Conservation (phyloP, 2,888 invertebrate genomes). For the Mythimna albipuncta region DNA sequence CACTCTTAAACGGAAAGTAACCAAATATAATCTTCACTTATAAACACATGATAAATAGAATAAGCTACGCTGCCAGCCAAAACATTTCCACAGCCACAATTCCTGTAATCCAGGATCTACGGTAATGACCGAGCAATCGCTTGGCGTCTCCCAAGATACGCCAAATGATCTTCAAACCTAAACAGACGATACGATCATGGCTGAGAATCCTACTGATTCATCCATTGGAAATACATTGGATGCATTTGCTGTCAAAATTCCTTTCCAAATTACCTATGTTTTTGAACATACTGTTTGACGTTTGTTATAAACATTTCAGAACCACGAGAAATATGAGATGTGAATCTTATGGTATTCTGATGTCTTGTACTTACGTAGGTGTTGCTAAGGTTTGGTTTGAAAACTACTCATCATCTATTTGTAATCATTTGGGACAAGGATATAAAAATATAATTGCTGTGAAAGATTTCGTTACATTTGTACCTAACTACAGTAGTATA, state of each 20-base stretch:
- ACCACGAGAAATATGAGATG: constrained; percentile 36
- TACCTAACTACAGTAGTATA: not conserved
- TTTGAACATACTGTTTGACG: constrained; percentile 54
- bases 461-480: not conserved
- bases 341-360: constrained; percentile 41
- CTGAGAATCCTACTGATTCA: constrained; percentile 45
- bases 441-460: not conserved
- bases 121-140: constrained; percentile 34
- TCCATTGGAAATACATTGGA: constrained; percentile 51
- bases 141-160: constrained; percentile 24
- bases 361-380: constrained; percentile 30
- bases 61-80: constrained; percentile 14
- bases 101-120: constrained; percentile 40
- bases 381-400: constrained; percentile 3
- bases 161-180: constrained; percentile 32
- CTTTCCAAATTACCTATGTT: constrained; percentile 55
- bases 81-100: constrained; percentile 43
- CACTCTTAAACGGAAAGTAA: constrained; percentile 15
- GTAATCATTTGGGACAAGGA: not conserved
- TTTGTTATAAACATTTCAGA: constrained; percentile 57
- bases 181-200: not conserved
- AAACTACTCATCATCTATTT: not conserved
- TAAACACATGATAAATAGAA: constrained; percentile 8
- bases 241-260: constrained; percentile 61
- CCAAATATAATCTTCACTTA: not conserved